Evolutionary conservation across 2,113 vertebrate genomes (phyloP).

Genomic region (Anas platyrhynchos): DNA sequence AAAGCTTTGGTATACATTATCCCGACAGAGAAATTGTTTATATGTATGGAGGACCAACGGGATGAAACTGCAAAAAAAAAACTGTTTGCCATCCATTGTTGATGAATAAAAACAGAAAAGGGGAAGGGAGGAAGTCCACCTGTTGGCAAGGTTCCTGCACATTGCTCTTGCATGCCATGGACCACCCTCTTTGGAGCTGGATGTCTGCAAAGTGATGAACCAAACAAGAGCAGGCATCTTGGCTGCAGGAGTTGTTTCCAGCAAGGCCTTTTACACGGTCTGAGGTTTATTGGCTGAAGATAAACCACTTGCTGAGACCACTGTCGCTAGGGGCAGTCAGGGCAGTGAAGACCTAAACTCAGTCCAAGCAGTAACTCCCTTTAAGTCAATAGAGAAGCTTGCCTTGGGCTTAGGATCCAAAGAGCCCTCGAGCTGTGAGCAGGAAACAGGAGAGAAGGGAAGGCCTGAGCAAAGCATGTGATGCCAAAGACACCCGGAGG

Average conservation of each 20-base stretch:
- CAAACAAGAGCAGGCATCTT: not conserved
- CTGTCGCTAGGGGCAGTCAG: too few relatives aligned
- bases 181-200: not conserved
- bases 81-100: not conserved
- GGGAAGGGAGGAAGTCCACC: not conserved
- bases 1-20: not conserved
- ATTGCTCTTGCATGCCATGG: rapidly evolving
- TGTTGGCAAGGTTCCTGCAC: not conserved
- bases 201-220: not conserved
- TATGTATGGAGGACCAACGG: not conserved
- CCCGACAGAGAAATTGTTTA: not conserved
- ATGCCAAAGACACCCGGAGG: not conserved
- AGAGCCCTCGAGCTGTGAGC: not conserved
- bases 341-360: not conserved
- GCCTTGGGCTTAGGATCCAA: not conserved
- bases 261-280: rapidly evolving
- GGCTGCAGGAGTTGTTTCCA: not conserved
- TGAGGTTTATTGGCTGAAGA: not conserved
- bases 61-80: not conserved
- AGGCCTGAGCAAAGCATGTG: not conserved
- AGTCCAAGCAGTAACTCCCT: not conserved
- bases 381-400: not conserved
- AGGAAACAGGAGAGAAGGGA: not conserved
- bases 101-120: not conserved
- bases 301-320: not conserved